Evolutionary conservation across 1,140 invertebrate genomes (phyloP), one percentile per base, ranked within the genome.

Genomic region (Cydia amplana): DNA sequence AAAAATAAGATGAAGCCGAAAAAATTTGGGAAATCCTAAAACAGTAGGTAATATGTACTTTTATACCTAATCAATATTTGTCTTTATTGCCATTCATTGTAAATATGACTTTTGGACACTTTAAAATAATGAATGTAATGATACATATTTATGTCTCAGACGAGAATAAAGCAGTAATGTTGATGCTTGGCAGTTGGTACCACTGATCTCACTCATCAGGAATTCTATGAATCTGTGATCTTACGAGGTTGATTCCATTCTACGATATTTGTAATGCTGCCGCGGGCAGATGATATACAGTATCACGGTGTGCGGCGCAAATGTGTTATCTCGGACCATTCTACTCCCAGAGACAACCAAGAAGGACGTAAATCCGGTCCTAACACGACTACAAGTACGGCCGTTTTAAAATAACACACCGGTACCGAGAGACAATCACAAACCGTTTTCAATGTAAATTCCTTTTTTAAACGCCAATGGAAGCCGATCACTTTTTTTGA

Each of bases 261-360:
- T 60, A 60, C 55, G 55, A 60, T 23, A 2, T 76, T 78, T 6
- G 12, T 73, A 76, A 10, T 12, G 79, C 80, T 83, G 64, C n/a
- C 6, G 46, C 46, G 51, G 75, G 74, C 75, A 79, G 78, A 79
- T 82, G 79, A 84, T 82, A 77, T 78, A 81, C 60, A 78, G 81
- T 83, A 83, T 84, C 80, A 80, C 77, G 77, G 72, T 77, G 75
- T 77, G 77, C 76, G 77, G 81, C 78, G 80, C 79, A 79, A 83
- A 86, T 82, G 83, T 80, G 82, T 79, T 85, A 84, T 84, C 82
- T 85, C 63, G 73, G 72, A 63, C 55, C 78, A 77, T 77, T 79
- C 75, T 82, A 75, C 72, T 79, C 78, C 72, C 76, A 60, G 51
- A 81, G 78, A 83, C 79, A 80, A 80, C 78, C 76, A 70, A 60